phyloP scores from a whole-genome alignment of 2,888 invertebrate genomes.

The Argyra leucocephala region DNA sequence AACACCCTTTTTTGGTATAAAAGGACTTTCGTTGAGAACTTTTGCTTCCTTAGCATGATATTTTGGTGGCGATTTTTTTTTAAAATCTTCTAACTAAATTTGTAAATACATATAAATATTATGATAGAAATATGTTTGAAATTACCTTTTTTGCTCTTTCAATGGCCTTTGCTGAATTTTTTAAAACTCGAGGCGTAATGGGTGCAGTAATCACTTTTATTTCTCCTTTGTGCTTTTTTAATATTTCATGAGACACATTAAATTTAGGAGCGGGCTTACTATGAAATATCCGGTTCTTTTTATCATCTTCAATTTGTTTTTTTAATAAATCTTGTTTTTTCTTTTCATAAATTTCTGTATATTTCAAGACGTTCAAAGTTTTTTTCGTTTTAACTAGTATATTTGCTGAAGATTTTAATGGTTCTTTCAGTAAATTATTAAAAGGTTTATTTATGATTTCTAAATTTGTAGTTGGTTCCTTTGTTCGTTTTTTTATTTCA shows the following conservation, averaged over 20 bases:
- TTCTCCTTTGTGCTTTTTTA: neutral
- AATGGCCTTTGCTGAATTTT: conserved; percentile 28
- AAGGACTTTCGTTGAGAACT: conserved; percentile 30
- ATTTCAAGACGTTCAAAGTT: conserved; percentile 32
- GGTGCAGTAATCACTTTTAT: conserved; percentile 29
- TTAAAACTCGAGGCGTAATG: conserved; percentile 34
- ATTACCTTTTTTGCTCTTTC: conserved; percentile 29
- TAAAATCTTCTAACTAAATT: conserved; percentile 29
- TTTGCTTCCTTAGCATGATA: conserved; percentile 25
- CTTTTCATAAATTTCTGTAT: conserved; percentile 33
- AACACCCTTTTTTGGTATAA: conserved; percentile 27
- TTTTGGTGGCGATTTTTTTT: conserved; percentile 23
- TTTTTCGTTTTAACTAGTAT: conserved; percentile 12
- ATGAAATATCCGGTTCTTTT: conserved; percentile 35
- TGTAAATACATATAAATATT: conserved; percentile 8
- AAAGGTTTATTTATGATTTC: conserved; percentile 19
- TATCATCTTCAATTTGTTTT: conserved; percentile 32
- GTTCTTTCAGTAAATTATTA: conserved; percentile 17
- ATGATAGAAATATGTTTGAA: neutral
- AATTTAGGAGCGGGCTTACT: conserved; percentile 39
- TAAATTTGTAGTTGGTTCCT: conserved; percentile 7
- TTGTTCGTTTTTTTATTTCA: conserved; percentile 10
- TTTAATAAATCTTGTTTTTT: conserved; percentile 29
- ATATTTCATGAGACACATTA: conserved; percentile 22
- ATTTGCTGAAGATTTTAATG: neutral